These are phyloP conservation scores for Therioaphis trifolii DNA, from an alignment of 2,888 invertebrate species.

Conservation along the genomic window DNA sequence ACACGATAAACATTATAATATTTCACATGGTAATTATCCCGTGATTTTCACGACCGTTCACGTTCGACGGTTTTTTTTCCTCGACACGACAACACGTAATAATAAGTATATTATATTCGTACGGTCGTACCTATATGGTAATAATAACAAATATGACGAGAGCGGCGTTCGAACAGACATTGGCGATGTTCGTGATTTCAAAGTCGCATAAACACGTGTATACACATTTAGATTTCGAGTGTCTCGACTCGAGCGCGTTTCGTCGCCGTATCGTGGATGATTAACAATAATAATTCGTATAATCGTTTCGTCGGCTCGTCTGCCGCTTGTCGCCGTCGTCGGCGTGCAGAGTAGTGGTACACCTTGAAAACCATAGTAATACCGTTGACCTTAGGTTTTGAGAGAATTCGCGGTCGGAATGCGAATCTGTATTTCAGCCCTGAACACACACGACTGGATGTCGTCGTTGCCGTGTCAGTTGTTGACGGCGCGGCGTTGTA, in stretches of 20 bases:
- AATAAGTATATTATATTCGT: too few relatives aligned
- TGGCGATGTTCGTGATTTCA: neutral
- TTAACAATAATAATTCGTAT: neutral
- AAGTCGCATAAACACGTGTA: neutral
- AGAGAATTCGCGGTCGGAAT: conserved; percentile 54
- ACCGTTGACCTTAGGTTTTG: conserved; percentile 33
- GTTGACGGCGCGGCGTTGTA: too few relatives aligned
- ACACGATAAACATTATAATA: too few relatives aligned
- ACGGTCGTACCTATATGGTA: neutral
- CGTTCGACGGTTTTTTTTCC: neutral
- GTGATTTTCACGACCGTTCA: conserved; percentile 36
- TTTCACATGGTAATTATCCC: conserved; percentile 6
- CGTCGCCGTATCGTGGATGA: too few relatives aligned
- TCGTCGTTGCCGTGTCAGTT: too few relatives aligned
- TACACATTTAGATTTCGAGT: too few relatives aligned
- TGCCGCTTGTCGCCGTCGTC: neutral
- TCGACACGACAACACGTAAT: neutral
- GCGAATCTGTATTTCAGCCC: conserved; percentile 47
- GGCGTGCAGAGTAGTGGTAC: conserved; percentile 32
- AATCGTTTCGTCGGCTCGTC: neutral
- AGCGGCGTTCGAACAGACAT: neutral
- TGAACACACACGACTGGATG: conserved; percentile 22
- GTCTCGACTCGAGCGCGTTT: too few relatives aligned
- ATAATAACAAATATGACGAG: neutral
- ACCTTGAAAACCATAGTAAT: conserved; percentile 52